Evolutionary conservation across 2,113 vertebrate species (phyloP), one percentile per base, ranked within the genome.

Genomic region (Numida meleagris): DNA sequence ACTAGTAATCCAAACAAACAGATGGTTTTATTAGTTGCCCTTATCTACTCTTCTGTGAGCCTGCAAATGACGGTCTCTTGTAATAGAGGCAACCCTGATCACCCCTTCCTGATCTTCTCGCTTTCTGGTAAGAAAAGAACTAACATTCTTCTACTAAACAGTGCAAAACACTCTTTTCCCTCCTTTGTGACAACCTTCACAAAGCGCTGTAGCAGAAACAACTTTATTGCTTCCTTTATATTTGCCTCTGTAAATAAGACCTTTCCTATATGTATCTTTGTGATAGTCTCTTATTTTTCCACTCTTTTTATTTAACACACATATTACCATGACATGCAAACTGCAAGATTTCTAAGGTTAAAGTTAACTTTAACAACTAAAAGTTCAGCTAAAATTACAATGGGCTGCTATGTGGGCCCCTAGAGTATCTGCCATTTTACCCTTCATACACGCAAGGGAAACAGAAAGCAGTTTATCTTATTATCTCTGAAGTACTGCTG

Each of bases 161-260:
- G 4, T 5, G 77, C 34, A 21, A 5, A 78, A 59, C 45, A 20
- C 4, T 10, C 4, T 53, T 21, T 2, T 3, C 1, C 4, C 61
- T 63, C 7, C 13, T 58, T 58, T 51, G 18, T 67, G 45, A 74
- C 21, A 36, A 77, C 43, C 9, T 31, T 71, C 5, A 23, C 18
- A 20, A 17, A 4, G 8, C 4, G 6, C 50, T 33, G 9, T 21
- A 67, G 42, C 31, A 84, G 23, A 77, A 86, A 74, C 6, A 38
- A 19, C 31, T 70, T 24, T 15, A 61, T 6, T 0, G 2, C 20
- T 77, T 93, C 31, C 20, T 74, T 74, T 61, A 6, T 25, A 33
- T n/a, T 66, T 31, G 29, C 31, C 29, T 48, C 48, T 62, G 40
- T 24, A 43, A 68, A 65, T 17, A 80, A 42, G 38, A 68, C 2